A percentile compares a stretch with the other conserved stretches of the same genome.
Conservation (phyloP, 2,113 vertebrate species). For the Apaloderma vittatum region DNA sequence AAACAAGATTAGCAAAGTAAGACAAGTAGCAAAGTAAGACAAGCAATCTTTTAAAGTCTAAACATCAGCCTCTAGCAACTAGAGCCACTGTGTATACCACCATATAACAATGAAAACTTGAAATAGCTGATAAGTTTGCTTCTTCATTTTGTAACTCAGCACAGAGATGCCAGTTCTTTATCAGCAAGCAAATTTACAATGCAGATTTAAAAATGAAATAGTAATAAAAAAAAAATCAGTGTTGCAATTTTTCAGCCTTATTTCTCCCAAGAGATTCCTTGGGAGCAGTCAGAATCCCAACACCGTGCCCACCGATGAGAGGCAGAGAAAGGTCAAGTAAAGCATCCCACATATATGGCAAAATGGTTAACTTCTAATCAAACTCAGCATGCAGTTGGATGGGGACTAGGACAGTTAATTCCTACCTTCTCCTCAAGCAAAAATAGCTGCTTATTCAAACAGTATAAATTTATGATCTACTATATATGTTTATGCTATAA, state of each 20-base stretch:
- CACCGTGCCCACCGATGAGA: not conserved
- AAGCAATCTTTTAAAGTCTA: not conserved
- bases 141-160: not conserved
- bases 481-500: not conserved
- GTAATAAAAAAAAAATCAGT: not conserved
- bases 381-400: not conserved
- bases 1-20: not conserved
- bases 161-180: not conserved
- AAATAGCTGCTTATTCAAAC: not conserved
- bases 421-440: not conserved
- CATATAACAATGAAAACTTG: not conserved
- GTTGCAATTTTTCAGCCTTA: not conserved
- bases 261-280: not conserved
- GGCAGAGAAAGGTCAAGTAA: not conserved
- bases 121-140: not conserved
- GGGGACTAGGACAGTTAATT: not conserved
- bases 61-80: not conserved
- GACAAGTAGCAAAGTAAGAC: not conserved
- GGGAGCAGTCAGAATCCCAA: not conserved
- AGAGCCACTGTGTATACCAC: not conserved
- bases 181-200: not conserved
- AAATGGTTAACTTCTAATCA: not conserved
- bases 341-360: not conserved
- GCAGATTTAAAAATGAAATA: not conserved
- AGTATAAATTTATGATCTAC: not conserved